phyloP scores from a whole-genome alignment of 2,888 invertebrate species.

The Trichopria drosophilae region DNA sequence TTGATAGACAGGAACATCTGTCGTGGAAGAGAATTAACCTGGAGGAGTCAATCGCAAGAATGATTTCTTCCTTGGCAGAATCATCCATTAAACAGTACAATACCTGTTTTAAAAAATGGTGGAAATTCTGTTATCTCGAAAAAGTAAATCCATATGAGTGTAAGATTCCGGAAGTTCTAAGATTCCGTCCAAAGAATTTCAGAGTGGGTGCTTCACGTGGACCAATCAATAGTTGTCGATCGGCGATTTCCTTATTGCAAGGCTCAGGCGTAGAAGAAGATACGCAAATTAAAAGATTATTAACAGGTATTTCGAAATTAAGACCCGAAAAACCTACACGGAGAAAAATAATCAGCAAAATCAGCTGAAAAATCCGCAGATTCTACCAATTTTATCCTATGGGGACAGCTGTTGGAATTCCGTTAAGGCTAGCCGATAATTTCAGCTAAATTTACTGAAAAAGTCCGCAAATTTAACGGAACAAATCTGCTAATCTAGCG shows the following conservation, averaged over 20 bases:
- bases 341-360: too few species aligned
- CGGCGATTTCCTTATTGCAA: slow-evolving; percentile 14
- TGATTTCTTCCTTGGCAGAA: slow-evolving; percentile 23
- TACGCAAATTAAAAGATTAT: slow-evolving; percentile 32
- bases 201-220: slow-evolving; percentile 7
- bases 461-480: too few species aligned
- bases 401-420: too few species aligned
- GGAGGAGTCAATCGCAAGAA: slow-evolving; percentile 17
- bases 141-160: background rate
- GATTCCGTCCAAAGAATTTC: background rate
- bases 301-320: slow-evolving; percentile 35
- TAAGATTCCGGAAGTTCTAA: background rate
- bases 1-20: slow-evolving; percentile 2
- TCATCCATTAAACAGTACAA: slow-evolving; percentile 6
- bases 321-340: slow-evolving; percentile 32
- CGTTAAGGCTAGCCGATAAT: too few species aligned
- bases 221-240: slow-evolving; percentile 12
- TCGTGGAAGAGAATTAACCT: slow-evolving; percentile 4
- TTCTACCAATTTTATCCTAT: too few species aligned
- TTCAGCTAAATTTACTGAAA: too few species aligned
- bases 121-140: background rate
- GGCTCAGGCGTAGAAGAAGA: slow-evolving; percentile 28
- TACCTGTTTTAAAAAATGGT: background rate
- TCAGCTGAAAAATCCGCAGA: too few species aligned
- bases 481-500: too few species aligned